Evolutionary conservation across 2,797 vertebrate species (phyloP), one percentile per base, ranked within the genome.

Genomic region (Thalassophryne amazonica): DNA sequence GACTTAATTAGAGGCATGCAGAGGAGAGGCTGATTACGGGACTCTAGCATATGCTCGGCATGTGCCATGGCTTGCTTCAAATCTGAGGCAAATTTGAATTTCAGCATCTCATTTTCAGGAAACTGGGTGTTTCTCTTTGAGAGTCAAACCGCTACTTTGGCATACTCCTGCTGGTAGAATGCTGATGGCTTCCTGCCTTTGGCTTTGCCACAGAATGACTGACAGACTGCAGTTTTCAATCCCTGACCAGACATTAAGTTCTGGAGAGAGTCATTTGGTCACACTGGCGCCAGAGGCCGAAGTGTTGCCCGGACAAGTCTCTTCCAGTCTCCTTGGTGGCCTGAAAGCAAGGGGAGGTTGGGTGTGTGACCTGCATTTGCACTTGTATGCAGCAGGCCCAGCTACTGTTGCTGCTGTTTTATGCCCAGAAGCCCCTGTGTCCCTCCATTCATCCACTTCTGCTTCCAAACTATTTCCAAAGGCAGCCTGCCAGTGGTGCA

Each of bases 361-460:
- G 31, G 84, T 89, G 87, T 84, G 85, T 90, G 89, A 92, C 89
- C 88, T 85, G 88, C 86, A 90, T 91, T 90, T 91, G 86, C 89
- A 91, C 89, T 90, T 88, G 85, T 86, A 86, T 86, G 85, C 81
- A 76, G 84, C 71, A 23, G 73, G 73, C 82, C 67, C 72, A 8
- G 87, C 87, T 90, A 87, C 90, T 89, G 87, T 90, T 88, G 85
- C 85, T 53, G 84, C 84, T 48, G 81, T 83, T 86, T 87, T 84
- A 81, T 83, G 62, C 79, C 69, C 74, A 70, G 82, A 68, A 85
- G 82, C 82, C 81, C 77, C 76, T 63, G 80, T 77, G 80, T 83
- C 80, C 71, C 60, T 60, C 83, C 82, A 87, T 86, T 89, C 86
- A 85, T 85, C 81, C 76, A 60, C 60, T 76, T 45, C 71, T 68